These are phyloP conservation scores for Ichneumoninae sp. DNA, from an alignment of 2,888 invertebrate species.

Conservation along the genomic window DNA sequence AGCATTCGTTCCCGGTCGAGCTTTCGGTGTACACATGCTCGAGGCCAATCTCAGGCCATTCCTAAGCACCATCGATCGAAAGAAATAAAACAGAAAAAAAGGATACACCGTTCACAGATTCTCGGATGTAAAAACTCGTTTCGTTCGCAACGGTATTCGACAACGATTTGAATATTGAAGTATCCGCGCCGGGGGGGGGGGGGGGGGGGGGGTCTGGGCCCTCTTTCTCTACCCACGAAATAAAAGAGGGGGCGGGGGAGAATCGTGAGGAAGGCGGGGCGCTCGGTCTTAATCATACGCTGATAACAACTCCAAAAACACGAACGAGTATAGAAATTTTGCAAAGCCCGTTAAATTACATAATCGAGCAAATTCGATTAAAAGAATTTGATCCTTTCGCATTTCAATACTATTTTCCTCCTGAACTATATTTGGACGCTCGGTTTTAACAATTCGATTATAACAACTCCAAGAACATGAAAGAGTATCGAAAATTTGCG, in stretches of 20 bases:
- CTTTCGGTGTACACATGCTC: background rate
- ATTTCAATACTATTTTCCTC: background rate
- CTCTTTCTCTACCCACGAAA: conserved; percentile 9
- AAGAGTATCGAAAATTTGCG: background rate
- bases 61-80: background rate
- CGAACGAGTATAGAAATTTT: background rate
- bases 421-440: too few relatives aligned
- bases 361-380: background rate
- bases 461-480: background rate
- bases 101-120: conserved; percentile 7
- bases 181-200: background rate
- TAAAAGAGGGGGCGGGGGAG: background rate
- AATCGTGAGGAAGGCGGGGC: conserved; percentile 3
- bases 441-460: background rate
- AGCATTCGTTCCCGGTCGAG: background rate
- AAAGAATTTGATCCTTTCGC: background rate
- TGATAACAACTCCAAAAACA: background rate
- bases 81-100: conserved; percentile 3
- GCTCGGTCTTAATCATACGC: background rate
- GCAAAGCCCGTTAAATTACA: background rate
- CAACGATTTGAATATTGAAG: conserved; percentile 50
- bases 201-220: background rate
- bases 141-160: conserved; percentile 50
- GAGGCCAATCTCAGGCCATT: background rate
- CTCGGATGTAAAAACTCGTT: conserved; percentile 53